A percentile compares a stretch with the other conserved stretches of the same genome.
Evolutionary conservation across 2,113 vertebrate genomes (phyloP).

Genomic region (Ameiurus melas): DNA sequence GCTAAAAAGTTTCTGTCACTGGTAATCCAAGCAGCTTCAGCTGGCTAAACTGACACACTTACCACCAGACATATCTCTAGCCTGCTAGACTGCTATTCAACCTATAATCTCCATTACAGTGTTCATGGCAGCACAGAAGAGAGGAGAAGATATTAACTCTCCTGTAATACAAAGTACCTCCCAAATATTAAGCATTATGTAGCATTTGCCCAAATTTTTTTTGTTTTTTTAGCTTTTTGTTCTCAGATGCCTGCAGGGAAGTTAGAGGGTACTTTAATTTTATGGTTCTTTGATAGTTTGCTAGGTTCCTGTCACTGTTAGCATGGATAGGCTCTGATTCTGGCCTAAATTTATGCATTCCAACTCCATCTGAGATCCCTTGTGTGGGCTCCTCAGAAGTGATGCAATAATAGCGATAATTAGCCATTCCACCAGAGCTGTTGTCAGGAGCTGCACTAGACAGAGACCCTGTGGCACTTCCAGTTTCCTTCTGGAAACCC

Average conservation of each 20-base stretch:
- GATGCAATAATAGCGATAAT: constrained; percentile 65
- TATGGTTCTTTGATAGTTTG: constrained; percentile 38
- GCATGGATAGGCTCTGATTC: constrained; percentile 48
- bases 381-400: constrained; percentile 66
- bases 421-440: constrained; percentile 63
- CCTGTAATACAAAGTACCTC: not conserved
- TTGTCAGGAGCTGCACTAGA: constrained; percentile 55
- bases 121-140: not conserved
- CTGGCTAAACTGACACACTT: not conserved
- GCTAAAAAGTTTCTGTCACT: not conserved
- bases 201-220: no score
- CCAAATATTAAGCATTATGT: not conserved
- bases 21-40: not conserved
- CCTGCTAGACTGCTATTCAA: not conserved
- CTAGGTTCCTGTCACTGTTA: constrained; percentile 55
- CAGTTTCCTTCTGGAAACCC: constrained; percentile 53
- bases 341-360: constrained; percentile 57
- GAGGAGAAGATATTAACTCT: not conserved
- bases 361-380: constrained; percentile 56
- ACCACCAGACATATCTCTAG: not conserved
- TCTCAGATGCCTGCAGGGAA: constrained; percentile 63
- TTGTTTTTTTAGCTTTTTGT: constrained; percentile 59
- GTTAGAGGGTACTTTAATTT: constrained; percentile 66
- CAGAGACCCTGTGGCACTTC: constrained; percentile 52
- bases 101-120: not conserved